Base-by-base conservation (phyloP, 2,113 vertebrate genomes). In the Pterophyllum scalare region DNA sequence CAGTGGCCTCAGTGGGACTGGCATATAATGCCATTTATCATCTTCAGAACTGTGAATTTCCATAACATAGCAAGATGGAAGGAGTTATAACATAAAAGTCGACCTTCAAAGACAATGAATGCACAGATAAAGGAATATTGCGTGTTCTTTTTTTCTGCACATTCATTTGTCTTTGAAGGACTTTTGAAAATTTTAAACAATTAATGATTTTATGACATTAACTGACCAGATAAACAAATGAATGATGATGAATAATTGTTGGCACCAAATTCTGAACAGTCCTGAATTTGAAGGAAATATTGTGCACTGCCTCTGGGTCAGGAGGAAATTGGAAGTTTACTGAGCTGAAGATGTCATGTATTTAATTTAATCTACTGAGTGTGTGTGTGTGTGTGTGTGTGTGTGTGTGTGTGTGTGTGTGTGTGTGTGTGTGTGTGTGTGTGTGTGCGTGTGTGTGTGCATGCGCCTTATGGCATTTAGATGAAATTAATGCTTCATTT, bases 11-110 rank as follows among this genome's bases (percentile, higher is more conserved):
- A 59, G 83, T 88, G 72, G 64, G 49, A 15, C 56, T 7, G 33
- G 74, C 84, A 88, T 80, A 81, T 74, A 65, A 81, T 24, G 79
- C 59, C 7, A 35, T 72, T 46, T 58, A 28, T 82, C 35, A 74
- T 33, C 79, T 62, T 14, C n/a, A 83, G 46, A 57, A 62, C 59
- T 46, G 52, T 31, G 33, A 31, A 75, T 84, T 78, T 75, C 31
- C 0, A 72, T 12, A 2, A 35, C 57, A 79, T 74, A 70, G 33
- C 67, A 24, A 38, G 56, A 83, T 72, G 72, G 38, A 85, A 64
- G 28, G 3, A 15, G 31, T n/a, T 57, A 52, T 13, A 60, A 64
- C 14, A 2, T n/a, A n/a, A n/a, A 0, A 43, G 49, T 4, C 33
- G 49, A 88, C 83, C 79, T 91, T 79, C 60, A 72, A 35, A 22